Evolutionary conservation across 2,113 vertebrate genomes (phyloP), one percentile per base, ranked within the genome.

Genomic region (Melanocharis versteri): DNA sequence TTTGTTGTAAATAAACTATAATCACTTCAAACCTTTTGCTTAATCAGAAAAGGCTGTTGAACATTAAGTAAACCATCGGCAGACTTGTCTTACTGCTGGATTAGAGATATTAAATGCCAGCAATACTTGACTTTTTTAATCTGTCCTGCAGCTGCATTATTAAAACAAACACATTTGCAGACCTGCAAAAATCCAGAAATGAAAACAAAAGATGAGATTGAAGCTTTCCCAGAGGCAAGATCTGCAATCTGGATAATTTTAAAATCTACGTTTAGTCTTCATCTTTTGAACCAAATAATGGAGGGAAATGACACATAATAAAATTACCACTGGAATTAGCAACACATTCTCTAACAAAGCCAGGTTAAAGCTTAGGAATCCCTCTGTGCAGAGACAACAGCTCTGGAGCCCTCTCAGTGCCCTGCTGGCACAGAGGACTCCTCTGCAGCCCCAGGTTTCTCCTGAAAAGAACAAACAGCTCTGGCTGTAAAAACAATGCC

Each of bases 1-100:
- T 97, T 95, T 94, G 96, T 96, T 97, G 97, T 96, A 97, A 97
- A 97, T 97, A 97, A 97, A 97, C 96, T 96, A 95, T 97, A 97
- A 97, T 97, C 95, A 97, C 96, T 97, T 97, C 96, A 97, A 96
- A 97, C 96, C 95, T 97, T 97, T 96, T 57, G 87, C 96, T 96
- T 97, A 97, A 97, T 97, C 95, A 96, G 94, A 97, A 97, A 95
- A 94, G 96, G 96, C 96, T 97, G 97, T 84, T 58, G 87, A 80
- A 88, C 93, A 96, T 96, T 96, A 95, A 94, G 95, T 69, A 89
- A 96, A 89, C 95, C 77, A 82, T 95, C 80, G 26, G 85, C 95
- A 94, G 93, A 90, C 93, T 86, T 88, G 93, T 96, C 85, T 95
- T 84, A 87, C 91, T 90, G 95, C 90, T 86, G 96, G 94, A 90